Percentiles rank a stretch among this genome's conserved stretches.
phyloP scores from a whole-genome alignment of 2,888 invertebrate species.

The Julus scandinavius region DNA sequence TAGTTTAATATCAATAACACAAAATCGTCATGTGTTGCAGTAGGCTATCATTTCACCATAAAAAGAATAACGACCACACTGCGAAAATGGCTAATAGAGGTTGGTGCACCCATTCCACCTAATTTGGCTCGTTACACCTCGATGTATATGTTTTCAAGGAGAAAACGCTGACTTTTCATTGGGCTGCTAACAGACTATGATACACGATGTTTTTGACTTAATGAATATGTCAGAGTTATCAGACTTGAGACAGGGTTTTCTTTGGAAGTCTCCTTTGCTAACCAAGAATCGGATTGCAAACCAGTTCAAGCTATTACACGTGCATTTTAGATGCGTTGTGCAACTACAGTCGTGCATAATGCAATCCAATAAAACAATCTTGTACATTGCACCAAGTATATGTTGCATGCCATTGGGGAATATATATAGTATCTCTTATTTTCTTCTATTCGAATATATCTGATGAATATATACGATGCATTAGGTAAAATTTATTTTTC shows the following conservation, averaged over 20 bases:
- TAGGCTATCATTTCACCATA: conserved; percentile 14
- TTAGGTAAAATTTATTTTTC: background rate
- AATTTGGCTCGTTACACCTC: background rate
- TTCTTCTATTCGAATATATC: background rate
- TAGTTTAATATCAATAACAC: conserved; percentile 40
- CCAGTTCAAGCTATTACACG: background rate
- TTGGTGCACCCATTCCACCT: conserved; percentile 17
- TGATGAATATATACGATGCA: background rate
- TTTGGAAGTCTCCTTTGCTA: too few relatives aligned
- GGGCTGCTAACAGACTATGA: background rate
- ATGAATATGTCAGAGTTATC: background rate
- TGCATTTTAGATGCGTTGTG: background rate
- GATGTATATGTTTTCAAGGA: background rate
- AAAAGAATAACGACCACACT: conserved; percentile 40
- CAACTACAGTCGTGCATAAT: background rate
- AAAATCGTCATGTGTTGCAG: conserved; percentile 40
- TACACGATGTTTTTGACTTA: background rate
- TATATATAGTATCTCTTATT: background rate
- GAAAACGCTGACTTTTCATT: background rate
- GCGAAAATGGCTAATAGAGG: conserved; percentile 41
- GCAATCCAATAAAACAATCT: too few relatives aligned
- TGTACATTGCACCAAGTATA: background rate
- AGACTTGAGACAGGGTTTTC: background rate
- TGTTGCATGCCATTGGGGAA: background rate
- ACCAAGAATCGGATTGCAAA: background rate